phyloP scores from a whole-genome alignment of 2,797 vertebrate species.

The Ibycter americanus region DNA sequence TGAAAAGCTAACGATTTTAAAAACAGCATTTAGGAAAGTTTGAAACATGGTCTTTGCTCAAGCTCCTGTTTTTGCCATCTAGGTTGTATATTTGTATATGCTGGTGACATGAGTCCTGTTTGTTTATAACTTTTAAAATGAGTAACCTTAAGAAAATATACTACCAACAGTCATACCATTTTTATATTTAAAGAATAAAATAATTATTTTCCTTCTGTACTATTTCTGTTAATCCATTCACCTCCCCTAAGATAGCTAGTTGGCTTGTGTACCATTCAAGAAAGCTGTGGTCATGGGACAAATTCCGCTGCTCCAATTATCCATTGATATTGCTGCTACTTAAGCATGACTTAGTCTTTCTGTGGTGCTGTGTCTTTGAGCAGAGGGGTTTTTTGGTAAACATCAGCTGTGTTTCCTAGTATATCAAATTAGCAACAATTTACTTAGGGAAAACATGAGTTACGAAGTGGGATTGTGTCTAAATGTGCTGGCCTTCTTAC shows the following conservation, averaged over 20 bases:
- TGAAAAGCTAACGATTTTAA: background rate
- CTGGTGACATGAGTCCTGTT: background rate
- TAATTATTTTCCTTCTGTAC: background rate
- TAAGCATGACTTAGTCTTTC: background rate
- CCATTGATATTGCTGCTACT: background rate
- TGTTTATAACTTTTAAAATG: background rate
- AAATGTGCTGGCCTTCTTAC: background rate
- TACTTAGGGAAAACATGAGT: background rate
- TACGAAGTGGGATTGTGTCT: background rate
- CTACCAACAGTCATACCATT: background rate
- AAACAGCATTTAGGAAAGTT: background rate
- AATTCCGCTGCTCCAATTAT: background rate
- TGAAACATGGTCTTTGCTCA: background rate
- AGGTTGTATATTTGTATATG: background rate
- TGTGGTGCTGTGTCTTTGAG: background rate
- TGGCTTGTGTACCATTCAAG: background rate
- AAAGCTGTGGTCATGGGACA: background rate
- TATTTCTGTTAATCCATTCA: background rate
- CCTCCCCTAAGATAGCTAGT: background rate
- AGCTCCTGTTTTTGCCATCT: background rate
- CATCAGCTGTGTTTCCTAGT: background rate
- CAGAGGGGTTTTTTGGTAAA: background rate
- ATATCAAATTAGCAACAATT: conserved; percentile 8
- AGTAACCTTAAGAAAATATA: background rate
- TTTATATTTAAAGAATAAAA: background rate